Base-by-base conservation (phyloP, 2,113 vertebrate species). In the Poecilia latipinna region DNA sequence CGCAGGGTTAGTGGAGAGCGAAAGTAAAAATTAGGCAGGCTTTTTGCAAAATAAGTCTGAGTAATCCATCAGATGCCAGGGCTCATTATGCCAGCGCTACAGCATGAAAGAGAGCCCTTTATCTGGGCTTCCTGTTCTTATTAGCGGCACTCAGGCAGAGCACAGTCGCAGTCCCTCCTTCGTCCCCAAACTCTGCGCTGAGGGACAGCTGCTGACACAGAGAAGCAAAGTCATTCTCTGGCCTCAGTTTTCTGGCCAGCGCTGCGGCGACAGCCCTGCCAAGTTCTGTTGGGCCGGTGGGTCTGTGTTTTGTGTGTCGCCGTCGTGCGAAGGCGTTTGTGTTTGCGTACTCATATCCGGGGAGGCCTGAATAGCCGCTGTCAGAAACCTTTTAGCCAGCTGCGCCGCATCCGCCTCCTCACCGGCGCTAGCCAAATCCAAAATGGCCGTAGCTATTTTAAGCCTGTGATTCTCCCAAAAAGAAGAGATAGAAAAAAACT, bases 31-130 rank as follows among this genome's bases (percentile, higher is more conserved):
- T 84, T 88, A 91, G 87, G 70, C 80, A 83, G 83, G 83, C 51
- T 37, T 83, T 85, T 87, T 83, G 75, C 66, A 22, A 89, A 92
- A 90, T 85, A 82, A 92, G 82, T 89, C 82, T 37, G 82, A 61
- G 88, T 89, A 85, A 93, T 92, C 87, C 89, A 91, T 94, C 93
- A 91, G 86, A 91, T 82, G 90, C 79, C 87, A 80, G 70, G 80
- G 65, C 84, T 93, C 90, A 91, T 93, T 94, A 91, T 89, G 70
- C 82, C 75, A 77, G 65, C 74, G 83, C 80, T 88, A 68, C 71
- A 65, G 71, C 84, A 78, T 88, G 87, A 89, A 90, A 89, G 80
- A 81, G 62, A 84, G 68, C 48, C 82, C 79, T 90, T 90, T 86
- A 89, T 92, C 84, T 79, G 67, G 44, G 79, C 61, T 90, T 94